phyloP scores from a whole-genome alignment of 2,113 vertebrate genomes.

The Cephalopholis sonnerati region DNA sequence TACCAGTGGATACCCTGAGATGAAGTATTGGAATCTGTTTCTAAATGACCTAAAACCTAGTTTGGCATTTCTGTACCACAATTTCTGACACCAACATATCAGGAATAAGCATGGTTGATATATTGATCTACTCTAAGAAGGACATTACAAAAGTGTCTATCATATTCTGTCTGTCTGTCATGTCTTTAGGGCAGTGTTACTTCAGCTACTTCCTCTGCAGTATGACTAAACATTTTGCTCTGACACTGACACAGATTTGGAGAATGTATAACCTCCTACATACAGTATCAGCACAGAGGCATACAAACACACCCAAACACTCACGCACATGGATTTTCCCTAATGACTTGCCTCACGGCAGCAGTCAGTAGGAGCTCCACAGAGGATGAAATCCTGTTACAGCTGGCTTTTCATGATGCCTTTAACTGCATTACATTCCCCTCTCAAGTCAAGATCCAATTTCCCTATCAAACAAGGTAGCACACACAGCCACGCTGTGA shows the following conservation, averaged over 20 bases:
- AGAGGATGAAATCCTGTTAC: conserved; percentile 80
- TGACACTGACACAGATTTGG: background rate
- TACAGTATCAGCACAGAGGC: conserved; percentile 22
- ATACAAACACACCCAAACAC: conserved; percentile 13
- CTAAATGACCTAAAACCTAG: too few relatives aligned
- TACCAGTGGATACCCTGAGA: too few relatives aligned
- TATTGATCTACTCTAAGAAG: too few relatives aligned
- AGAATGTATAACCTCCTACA: conserved; percentile 14
- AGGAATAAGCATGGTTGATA: too few relatives aligned
- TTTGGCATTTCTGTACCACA: too few relatives aligned
- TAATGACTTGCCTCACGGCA: conserved; percentile 79
- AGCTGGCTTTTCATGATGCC: conserved; percentile 77
- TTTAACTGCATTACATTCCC: conserved; percentile 79
- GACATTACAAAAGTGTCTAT: too few relatives aligned
- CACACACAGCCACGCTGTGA: conserved; percentile 48
- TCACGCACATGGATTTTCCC: conserved; percentile 33
- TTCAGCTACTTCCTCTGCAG: conserved; percentile 8
- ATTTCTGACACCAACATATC: too few relatives aligned
- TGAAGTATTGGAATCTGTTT: too few relatives aligned
- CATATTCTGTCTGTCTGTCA: too few relatives aligned
- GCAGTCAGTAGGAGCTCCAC: conserved; percentile 63
- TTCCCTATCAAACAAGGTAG: conserved; percentile 75
- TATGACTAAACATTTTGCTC: background rate
- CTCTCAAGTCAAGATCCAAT: conserved; percentile 79
- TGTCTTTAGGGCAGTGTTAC: background rate